Conservation (phyloP, 2,113 vertebrate species). For the Nasalis larvatus region DNA sequence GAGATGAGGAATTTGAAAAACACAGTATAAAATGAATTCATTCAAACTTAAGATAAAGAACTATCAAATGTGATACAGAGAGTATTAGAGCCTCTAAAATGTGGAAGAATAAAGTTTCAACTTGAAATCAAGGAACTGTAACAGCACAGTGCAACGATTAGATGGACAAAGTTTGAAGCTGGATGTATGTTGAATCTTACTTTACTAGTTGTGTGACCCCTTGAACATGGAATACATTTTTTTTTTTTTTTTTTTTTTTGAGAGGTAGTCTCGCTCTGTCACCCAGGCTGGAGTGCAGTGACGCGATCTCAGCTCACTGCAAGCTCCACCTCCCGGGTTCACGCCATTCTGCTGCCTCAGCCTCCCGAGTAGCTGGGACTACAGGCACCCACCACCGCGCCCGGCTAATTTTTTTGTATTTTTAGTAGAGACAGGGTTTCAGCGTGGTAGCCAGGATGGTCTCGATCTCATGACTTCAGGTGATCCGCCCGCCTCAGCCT, state of each 20-base stretch:
- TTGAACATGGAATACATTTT: not conserved
- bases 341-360: too few species aligned
- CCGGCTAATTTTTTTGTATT: too few species aligned
- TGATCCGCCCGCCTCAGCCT: accelerated
- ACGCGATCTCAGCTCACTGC: too few species aligned
- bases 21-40: not conserved
- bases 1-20: not conserved
- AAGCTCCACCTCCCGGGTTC: too few species aligned
- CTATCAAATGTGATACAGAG: not conserved
- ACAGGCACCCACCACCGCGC: accelerated
- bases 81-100: not conserved
- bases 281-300: too few species aligned
- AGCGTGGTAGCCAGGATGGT: too few species aligned
- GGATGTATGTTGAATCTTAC: not conserved
- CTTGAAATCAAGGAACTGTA: not conserved
- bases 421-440: too few species aligned
- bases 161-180: not conserved
- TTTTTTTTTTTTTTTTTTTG: too few species aligned
- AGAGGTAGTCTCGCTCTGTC: accelerated
- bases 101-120: not conserved
- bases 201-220: not conserved
- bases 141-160: not conserved
- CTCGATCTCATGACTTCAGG: too few species aligned
- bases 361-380: too few species aligned
- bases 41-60: not conserved